phyloP scores from a whole-genome alignment of 2,113 vertebrate genomes.

The Cavia aperea region DNA sequence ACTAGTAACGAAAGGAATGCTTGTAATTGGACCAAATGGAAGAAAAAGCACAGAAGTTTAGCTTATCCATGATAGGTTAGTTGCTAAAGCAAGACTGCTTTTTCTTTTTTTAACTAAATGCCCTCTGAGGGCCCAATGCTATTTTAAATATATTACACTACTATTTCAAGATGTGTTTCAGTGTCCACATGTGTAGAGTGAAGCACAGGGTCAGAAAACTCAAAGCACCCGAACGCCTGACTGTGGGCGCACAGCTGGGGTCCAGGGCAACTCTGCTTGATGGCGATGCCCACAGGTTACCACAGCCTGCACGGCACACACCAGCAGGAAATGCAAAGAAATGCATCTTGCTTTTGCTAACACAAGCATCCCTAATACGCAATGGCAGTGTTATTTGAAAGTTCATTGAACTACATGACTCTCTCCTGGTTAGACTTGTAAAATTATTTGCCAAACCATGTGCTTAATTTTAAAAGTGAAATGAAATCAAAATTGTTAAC shows the following conservation, averaged over 20 bases:
- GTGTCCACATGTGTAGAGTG: neutral
- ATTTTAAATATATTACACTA: neutral
- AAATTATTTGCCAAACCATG: neutral
- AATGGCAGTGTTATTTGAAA: neutral
- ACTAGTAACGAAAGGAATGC: neutral
- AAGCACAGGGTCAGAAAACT: neutral
- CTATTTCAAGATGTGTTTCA: neutral
- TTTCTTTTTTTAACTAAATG: neutral
- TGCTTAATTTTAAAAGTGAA: conserved; percentile 16
- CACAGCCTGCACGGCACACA: neutral
- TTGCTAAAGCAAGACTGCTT: neutral
- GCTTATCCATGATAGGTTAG: neutral
- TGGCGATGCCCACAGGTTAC: too few species aligned
- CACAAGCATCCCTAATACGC: neutral
- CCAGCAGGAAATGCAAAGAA: neutral
- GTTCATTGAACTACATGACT: neutral
- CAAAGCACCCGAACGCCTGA: neutral
- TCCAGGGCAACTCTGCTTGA: neutral
- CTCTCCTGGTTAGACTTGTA: neutral
- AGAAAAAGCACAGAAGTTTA: neutral
- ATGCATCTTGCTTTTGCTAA: neutral
- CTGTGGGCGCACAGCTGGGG: neutral
- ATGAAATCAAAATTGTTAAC: neutral
- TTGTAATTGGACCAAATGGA: neutral
- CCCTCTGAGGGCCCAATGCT: neutral